Base-by-base conservation (phyloP, 2,888 invertebrate genomes). In the Selenia dentaria region DNA sequence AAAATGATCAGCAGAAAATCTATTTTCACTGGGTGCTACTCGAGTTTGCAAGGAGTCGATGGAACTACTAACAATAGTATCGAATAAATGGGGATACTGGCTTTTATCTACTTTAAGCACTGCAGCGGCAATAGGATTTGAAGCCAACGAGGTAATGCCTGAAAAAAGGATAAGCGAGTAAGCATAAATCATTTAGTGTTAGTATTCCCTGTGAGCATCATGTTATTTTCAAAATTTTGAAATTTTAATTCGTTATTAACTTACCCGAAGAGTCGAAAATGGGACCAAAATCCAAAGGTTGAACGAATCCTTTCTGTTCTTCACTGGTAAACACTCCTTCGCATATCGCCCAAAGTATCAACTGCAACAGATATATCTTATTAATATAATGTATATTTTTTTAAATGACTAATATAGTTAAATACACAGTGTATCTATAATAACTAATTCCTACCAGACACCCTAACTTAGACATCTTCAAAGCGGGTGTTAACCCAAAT, bases 221-320 rank as follows among this genome's bases (percentile, higher is more conserved):
- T n/a, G n/a, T n/a, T n/a, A n/a, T n/a, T n/a, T n/a, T n/a, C n/a
- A n/a, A n/a, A n/a, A n/a, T n/a, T n/a, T n/a, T n/a, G n/a, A n/a
- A n/a, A n/a, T n/a, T n/a, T n/a, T 2, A 22, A 6, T 4, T 8
- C 8, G 8, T 22, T 22, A 8, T 8, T 2, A 61, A 70, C 70
- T 58, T 44, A 91, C 91, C 87, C 47, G 77, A 77, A 37, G 85
- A 74, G 37, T 83, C 75, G 54, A 92, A 92, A 63, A 93, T 81
- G n/a, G 90, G 79, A 6, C 85, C 82, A 64, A 92, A 93, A 72
- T 93, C 92, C 66, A 92, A 75, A 8, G 92, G 90, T 51, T 88
- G 82, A 13, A 92, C 91, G 62, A 90, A 92, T 57, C 89, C 92
- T 57, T 75, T 74, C 51, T 80, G 74, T 56, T 79, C 79, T 59